These are phyloP conservation scores for Lepisosteus oculatus DNA, from an alignment of 2,113 vertebrate genomes.

Conservation along the genomic window DNA sequence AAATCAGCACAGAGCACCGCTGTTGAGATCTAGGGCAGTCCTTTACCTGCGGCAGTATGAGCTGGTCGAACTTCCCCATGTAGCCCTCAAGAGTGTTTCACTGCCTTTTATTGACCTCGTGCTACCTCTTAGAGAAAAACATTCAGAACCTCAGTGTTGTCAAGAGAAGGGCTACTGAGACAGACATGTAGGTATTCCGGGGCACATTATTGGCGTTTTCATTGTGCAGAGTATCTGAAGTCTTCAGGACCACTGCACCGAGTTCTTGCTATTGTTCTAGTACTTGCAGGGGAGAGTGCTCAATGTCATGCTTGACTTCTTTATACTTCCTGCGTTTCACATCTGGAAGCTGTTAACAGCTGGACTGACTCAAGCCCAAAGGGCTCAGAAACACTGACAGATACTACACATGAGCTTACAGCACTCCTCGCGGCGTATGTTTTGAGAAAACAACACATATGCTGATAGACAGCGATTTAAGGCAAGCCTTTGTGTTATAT, in stretches of 20 bases:
- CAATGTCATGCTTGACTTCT: slow-evolving; percentile 40
- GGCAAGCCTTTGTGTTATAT: slow-evolving; percentile 13
- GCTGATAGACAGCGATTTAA: slow-evolving; percentile 30
- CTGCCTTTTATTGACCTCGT: neutral
- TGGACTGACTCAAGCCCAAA: slow-evolving; percentile 27
- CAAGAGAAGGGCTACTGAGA: no score
- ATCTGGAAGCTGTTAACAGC: slow-evolving; percentile 51
- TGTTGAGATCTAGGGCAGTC: no score
- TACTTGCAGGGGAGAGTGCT: slow-evolving; percentile 31
- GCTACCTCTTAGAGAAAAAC: neutral
- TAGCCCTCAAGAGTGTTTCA: neutral
- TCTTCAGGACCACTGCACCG: no score
- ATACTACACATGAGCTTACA: slow-evolving; percentile 25
- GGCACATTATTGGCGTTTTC: no score
- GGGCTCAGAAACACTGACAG: neutral
- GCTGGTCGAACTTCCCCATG: neutral
- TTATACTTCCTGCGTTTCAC: slow-evolving; percentile 35
- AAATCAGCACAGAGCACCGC: no score
- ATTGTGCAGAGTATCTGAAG: no score
- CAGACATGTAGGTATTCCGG: no score
- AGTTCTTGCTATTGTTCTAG: neutral
- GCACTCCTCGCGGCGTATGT: neutral
- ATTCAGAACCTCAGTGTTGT: no score
- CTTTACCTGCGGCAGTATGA: neutral
- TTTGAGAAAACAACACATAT: slow-evolving; percentile 19